Percentiles rank a stretch among this genome's conserved stretches.
Evolutionary conservation across 1,140 invertebrate species (phyloP).

Genomic region (Bradynema listronoti): DNA sequence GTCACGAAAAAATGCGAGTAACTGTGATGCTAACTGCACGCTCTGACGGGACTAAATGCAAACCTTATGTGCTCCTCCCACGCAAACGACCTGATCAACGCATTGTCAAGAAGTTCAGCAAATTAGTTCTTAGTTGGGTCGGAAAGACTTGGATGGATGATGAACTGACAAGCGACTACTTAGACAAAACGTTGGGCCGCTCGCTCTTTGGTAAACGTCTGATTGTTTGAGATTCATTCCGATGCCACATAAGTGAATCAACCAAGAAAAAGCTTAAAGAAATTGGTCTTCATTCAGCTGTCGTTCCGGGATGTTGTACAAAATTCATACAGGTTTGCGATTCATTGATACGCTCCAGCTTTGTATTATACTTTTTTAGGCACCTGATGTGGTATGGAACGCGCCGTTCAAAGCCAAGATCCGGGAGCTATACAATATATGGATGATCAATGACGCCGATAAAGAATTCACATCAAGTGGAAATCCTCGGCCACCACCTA

Average conservation of each 20-base stretch:
- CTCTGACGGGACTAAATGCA: slow-evolving; percentile 2
- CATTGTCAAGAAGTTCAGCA: slow-evolving; percentile 1
- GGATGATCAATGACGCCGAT: slow-evolving; percentile 10
- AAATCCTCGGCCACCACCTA: slow-evolving; percentile 12
- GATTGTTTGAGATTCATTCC: no score
- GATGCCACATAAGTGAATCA: no score
- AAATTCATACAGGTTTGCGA: no score
- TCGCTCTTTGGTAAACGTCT: no score
- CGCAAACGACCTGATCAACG: background rate
- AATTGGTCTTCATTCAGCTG: no score
- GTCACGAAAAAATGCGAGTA: slow-evolving; percentile 7
- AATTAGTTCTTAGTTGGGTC: slow-evolving; percentile 2
- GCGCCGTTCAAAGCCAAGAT: slow-evolving; percentile 11
- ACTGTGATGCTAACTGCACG: slow-evolving; percentile 11
- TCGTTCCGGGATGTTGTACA: no score
- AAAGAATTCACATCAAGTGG: slow-evolving; percentile 2
- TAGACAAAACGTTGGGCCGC: background rate
- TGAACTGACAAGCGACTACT: background rate
- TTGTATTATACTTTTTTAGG: slow-evolving; percentile 8
- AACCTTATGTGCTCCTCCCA: background rate
- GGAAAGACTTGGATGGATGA: slow-evolving; percentile 12
- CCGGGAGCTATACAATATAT: background rate
- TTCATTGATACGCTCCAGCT: no score
- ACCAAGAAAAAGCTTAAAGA: no score
- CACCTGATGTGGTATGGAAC: slow-evolving; percentile 16